phyloP scores from a whole-genome alignment of 2,888 invertebrate genomes.

The Ornithoptera priamus region DNA sequence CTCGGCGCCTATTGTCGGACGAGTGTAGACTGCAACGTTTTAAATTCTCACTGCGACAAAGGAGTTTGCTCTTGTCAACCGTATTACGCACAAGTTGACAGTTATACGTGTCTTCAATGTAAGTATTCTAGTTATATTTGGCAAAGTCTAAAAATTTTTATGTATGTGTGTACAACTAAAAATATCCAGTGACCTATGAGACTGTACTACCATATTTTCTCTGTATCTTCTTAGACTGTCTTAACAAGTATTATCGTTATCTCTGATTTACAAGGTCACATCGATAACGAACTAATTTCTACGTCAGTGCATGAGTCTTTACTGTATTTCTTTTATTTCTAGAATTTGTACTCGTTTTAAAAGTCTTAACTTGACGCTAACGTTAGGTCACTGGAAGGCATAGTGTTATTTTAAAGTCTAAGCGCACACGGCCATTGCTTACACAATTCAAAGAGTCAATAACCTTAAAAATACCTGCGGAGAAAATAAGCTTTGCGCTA shows the following conservation, averaged over 20 bases:
- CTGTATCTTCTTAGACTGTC: no score
- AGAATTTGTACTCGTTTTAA: no score
- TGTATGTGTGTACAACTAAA: neutral
- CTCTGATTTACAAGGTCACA: neutral
- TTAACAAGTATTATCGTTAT: neutral
- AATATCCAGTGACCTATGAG: neutral
- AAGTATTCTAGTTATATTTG: conserved; percentile 60
- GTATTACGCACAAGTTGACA: conserved; percentile 89
- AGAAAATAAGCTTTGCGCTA: conserved; percentile 12
- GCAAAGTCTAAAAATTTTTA: neutral
- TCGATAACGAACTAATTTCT: neutral
- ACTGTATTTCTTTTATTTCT: neutral
- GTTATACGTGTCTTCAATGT: conserved; percentile 91
- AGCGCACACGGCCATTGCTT: neutral
- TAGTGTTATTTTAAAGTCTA: neutral
- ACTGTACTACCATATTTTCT: neutral
- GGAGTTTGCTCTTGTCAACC: conserved; percentile 91
- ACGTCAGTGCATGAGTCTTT: neutral
- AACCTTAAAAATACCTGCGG: conserved; percentile 11
- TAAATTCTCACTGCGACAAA: conserved; percentile 82
- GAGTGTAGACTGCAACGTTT: conserved; percentile 83
- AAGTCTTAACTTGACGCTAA: no score
- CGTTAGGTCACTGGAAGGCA: no score
- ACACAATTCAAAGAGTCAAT: conserved; percentile 16
- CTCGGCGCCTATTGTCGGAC: conserved; percentile 83